A percentile compares a stretch with the other conserved stretches of the same genome.
These are phyloP conservation scores for Seriola dumerili DNA, from an alignment of 2,113 vertebrate species.

Conservation along the genomic window DNA sequence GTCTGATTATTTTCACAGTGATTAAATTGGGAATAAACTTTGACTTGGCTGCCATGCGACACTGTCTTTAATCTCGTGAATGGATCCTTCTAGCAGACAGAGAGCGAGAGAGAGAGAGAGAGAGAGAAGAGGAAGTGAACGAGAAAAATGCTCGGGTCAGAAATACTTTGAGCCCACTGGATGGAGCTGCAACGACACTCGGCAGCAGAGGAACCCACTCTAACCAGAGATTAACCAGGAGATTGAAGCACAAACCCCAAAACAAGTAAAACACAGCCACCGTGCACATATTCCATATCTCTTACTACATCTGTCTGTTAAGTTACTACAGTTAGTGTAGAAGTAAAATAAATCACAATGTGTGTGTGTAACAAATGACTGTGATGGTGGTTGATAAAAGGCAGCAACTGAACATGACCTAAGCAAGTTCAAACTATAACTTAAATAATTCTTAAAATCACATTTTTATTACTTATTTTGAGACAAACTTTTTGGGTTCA, in stretches of 20 bases:
- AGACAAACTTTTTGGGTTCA: neutral
- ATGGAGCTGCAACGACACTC: conserved; percentile 65
- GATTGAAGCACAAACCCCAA: conserved; percentile 30
- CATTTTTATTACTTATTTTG: conserved; percentile 24
- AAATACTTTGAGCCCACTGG: conserved; percentile 64
- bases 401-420: conserved; percentile 15
- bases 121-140: neutral
- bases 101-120: conserved; percentile 24
- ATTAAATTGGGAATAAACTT: conserved; percentile 24
- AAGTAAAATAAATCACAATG: conserved; percentile 5
- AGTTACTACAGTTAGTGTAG: conserved; percentile 5
- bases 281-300: conserved; percentile 3
- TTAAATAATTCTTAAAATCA: conserved; percentile 16
- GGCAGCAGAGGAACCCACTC: conserved; percentile 13
- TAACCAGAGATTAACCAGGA: conserved; percentile 19
- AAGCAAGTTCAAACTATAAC: conserved; percentile 10
- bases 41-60: conserved; percentile 22
- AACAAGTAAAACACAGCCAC: conserved; percentile 9
- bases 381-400: conserved; percentile 24
- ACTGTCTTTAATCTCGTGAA: conserved; percentile 10
- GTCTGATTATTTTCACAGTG: conserved; percentile 26
- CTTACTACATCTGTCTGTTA: conserved; percentile 20
- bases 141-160: conserved; percentile 15
- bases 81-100: conserved; percentile 25
- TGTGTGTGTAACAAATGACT: neutral